These are phyloP conservation scores for Enteromius radiatus DNA, from an alignment of 2,797 vertebrate species.

Conservation along the genomic window DNA sequence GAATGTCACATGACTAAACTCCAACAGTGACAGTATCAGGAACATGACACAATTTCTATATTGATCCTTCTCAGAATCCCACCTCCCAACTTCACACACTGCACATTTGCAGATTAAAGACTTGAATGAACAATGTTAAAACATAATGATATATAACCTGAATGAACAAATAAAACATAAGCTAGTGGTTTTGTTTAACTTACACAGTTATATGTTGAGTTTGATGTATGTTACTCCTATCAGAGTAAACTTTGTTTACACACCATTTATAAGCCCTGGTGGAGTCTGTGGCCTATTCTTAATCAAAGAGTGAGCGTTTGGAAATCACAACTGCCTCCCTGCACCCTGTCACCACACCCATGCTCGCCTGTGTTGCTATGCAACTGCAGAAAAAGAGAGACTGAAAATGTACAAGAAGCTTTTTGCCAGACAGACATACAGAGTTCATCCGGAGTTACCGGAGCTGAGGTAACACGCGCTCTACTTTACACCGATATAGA, in stretches of 20 bases:
- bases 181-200: neutral
- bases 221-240: neutral
- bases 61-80: neutral
- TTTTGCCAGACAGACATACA: conserved; percentile 50
- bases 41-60: conserved; percentile 23
- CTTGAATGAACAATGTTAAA: neutral
- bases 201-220: no score
- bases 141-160: no score
- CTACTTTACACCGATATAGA: neutral
- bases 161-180: neutral
- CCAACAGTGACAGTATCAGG: neutral
- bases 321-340: conserved; percentile 54
- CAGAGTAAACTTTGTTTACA: conserved; percentile 20
- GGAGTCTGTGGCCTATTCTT: conserved; percentile 45
- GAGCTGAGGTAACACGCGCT: conserved; percentile 1
- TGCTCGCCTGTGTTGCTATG: conserved; percentile 69
- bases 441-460: conserved; percentile 56
- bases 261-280: conserved; percentile 36
- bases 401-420: conserved; percentile 56
- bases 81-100: conserved; percentile 12
- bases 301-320: conserved; percentile 60
- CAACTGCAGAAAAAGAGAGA: conserved; percentile 63
- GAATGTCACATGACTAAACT: conserved; percentile 7
- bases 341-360: conserved; percentile 63
- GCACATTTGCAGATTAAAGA: neutral